Conservation (phyloP, 2,888 invertebrate genomes). For the Pachydiplax longipennis region DNA sequence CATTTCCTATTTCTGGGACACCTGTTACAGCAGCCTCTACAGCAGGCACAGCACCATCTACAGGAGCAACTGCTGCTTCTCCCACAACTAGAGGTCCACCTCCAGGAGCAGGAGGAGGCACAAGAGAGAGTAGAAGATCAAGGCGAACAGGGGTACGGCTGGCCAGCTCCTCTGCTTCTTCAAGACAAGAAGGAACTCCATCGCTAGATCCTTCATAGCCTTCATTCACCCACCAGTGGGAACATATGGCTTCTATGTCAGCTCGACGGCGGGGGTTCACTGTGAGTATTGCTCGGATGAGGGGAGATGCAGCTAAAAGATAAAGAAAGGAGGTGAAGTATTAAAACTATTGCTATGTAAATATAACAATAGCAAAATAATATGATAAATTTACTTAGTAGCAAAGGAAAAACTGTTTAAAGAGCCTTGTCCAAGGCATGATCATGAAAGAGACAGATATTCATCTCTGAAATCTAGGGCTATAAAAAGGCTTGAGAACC, state of each 20-base stretch:
- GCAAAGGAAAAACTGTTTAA: no score
- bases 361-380: no score
- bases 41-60: slow-evolving; percentile 58
- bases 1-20: slow-evolving; percentile 29
- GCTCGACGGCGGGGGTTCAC: slow-evolving; percentile 90
- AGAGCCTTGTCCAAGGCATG: no score
- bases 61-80: slow-evolving; percentile 57
- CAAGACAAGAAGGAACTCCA: slow-evolving; percentile 71
- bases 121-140: slow-evolving; percentile 84
- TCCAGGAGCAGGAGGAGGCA: slow-evolving; percentile 63
- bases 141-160: slow-evolving; percentile 90
- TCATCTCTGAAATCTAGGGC: no score
- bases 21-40: slow-evolving; percentile 20
- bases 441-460: no score
- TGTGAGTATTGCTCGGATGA: slow-evolving; percentile 93
- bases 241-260: slow-evolving; percentile 92
- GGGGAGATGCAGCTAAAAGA: slow-evolving; percentile 83
- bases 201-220: slow-evolving; percentile 70
- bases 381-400: no score
- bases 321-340: not conserved
- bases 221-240: slow-evolving; percentile 96
- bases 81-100: slow-evolving; percentile 1
- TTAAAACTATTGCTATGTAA: no score
- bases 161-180: slow-evolving; percentile 85
- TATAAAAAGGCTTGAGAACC: no score